Conservation (phyloP, 2,888 invertebrate species). For the Pristionchus arcanus region DNA sequence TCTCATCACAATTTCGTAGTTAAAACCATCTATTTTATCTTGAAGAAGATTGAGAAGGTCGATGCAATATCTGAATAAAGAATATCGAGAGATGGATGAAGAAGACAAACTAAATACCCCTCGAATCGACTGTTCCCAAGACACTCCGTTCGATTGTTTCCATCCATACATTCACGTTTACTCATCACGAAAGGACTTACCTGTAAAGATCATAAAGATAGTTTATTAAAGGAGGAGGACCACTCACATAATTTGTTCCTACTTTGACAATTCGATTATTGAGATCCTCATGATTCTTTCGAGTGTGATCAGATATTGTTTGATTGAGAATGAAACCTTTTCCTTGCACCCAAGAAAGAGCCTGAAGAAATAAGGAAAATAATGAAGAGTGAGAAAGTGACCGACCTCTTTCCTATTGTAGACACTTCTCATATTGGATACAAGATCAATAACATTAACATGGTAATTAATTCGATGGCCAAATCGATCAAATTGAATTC, state of each 20-base stretch:
- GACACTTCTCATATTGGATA: slow-evolving; percentile 75
- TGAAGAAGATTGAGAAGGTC: slow-evolving; percentile 80
- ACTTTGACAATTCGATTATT: slow-evolving; percentile 71
- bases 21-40: slow-evolving; percentile 79
- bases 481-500: slow-evolving; percentile 76
- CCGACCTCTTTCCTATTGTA: slow-evolving; percentile 77
- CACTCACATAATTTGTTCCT: slow-evolving; percentile 65
- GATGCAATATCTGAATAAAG: slow-evolving; percentile 80
- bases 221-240: not conserved
- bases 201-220: slow-evolving; percentile 82
- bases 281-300: slow-evolving; percentile 68
- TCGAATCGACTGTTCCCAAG: slow-evolving; percentile 87
- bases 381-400: not conserved
- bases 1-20: slow-evolving; percentile 77
- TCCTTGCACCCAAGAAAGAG: slow-evolving; percentile 76
- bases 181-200: slow-evolving; percentile 92
- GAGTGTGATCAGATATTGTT: slow-evolving; percentile 76
- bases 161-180: slow-evolving; percentile 82
- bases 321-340: slow-evolving; percentile 76
- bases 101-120: slow-evolving; percentile 83
- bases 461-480: slow-evolving; percentile 76
- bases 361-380: slow-evolving; percentile 58
- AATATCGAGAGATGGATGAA: not conserved
- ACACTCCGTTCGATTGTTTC: slow-evolving; percentile 71
- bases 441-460: slow-evolving; percentile 76